A percentile compares a stretch with the other conserved stretches of the same genome.
These are phyloP conservation scores for Agrochola litura DNA, from an alignment of 2,888 invertebrate species.

Conservation along the genomic window DNA sequence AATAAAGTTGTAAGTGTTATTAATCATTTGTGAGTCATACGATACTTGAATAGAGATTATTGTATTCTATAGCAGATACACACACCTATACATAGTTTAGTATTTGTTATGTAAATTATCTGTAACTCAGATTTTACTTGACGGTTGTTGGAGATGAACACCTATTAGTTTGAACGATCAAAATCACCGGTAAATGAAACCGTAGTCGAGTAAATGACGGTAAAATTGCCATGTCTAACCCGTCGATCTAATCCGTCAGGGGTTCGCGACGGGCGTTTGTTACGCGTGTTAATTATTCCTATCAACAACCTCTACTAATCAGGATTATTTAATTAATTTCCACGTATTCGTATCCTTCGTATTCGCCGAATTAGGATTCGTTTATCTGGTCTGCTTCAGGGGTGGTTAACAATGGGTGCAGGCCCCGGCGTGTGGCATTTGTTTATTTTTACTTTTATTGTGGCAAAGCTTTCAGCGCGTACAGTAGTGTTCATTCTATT, in stretches of 20 bases:
- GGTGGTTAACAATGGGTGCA: conserved; percentile 49
- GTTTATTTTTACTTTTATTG: conserved; percentile 71
- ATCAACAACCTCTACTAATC: conserved; percentile 44
- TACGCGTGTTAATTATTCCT: conserved; percentile 51
- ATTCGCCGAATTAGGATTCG: conserved; percentile 24
- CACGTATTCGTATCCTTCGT: conserved; percentile 29
- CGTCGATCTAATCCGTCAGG: conserved; percentile 37
- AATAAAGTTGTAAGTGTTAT: too few relatives aligned
- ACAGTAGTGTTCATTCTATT: conserved; percentile 39
- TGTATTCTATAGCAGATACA: neutral
- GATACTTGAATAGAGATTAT: too few relatives aligned
- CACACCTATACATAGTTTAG: neutral
- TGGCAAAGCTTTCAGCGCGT: conserved; percentile 57
- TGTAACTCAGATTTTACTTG: conserved; percentile 2
- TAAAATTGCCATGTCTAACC: conserved; percentile 12
- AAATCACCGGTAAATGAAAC: conserved; percentile 26
- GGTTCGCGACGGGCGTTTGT: conserved; percentile 21
- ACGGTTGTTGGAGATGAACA: neutral
- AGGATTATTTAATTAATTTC: conserved; percentile 53
- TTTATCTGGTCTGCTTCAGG: conserved; percentile 44
- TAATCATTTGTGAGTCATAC: too few relatives aligned
- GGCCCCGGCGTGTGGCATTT: conserved; percentile 49
- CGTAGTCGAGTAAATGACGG: neutral
- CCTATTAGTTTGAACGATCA: neutral
- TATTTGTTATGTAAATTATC: neutral